Evolutionary conservation across 2,113 vertebrate species (phyloP).

Genomic region (Tenrec ecaudatus): DNA sequence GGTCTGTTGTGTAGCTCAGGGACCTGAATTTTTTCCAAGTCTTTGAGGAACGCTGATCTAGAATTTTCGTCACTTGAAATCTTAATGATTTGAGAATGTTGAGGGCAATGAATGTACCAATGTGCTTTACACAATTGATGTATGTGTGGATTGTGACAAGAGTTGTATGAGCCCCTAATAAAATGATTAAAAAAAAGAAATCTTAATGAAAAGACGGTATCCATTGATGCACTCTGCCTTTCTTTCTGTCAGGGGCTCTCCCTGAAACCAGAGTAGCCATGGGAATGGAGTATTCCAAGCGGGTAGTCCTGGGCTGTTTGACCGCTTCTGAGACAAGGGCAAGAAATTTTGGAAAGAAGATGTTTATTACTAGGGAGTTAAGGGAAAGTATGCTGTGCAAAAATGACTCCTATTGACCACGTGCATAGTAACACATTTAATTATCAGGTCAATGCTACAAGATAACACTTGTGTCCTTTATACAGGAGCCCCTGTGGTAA

Average conservation of each 20-base stretch:
- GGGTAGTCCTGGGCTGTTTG: not conserved
- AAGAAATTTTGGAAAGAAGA: not conserved
- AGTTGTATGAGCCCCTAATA: too few species aligned
- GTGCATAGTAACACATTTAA: not conserved
- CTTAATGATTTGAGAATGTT: too few species aligned
- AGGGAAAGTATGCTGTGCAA: not conserved
- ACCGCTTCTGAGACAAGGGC: too few species aligned
- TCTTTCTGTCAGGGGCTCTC: not conserved
- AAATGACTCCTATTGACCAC: not conserved
- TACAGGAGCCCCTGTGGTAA: too few species aligned
- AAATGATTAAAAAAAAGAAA: too few species aligned
- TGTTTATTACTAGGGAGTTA: not conserved
- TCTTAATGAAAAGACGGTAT: not conserved
- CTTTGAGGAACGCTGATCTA: not conserved
- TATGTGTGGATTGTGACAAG: too few species aligned
- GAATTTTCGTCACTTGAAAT: not conserved
- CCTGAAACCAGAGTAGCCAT: not conserved
- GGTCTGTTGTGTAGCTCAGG: not conserved
- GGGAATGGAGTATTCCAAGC: not conserved
- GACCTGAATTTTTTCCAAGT: not conserved
- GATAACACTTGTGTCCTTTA: too few species aligned
- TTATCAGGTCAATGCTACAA: not conserved
- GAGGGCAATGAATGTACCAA: too few species aligned
- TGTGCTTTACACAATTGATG: too few species aligned
- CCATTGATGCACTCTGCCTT: not conserved